Percentiles rank a stretch among this genome's conserved stretches.
Evolutionary conservation across 2,888 invertebrate genomes (phyloP).

Genomic region (Eupithecia exiguata): DNA sequence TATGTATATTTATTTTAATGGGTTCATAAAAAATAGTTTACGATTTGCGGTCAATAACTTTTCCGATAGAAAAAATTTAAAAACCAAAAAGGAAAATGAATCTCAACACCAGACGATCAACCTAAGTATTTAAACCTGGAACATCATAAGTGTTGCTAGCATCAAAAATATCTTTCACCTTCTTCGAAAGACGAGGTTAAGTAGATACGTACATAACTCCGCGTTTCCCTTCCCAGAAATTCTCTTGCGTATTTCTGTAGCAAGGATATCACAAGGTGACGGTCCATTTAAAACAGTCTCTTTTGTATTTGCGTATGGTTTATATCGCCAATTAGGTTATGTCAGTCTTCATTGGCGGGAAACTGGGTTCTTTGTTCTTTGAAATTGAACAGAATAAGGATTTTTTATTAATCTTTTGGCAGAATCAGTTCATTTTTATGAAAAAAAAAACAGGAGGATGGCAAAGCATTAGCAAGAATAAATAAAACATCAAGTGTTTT

Average conservation of each 20-base stretch:
- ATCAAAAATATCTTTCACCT: conserved; percentile 35
- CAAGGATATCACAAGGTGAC: conserved; percentile 40
- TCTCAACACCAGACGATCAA: too few relatives aligned
- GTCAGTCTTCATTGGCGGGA: conserved; percentile 3
- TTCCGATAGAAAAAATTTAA: too few relatives aligned
- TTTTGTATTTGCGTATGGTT: conserved; percentile 17
- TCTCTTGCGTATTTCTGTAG: conserved; percentile 31
- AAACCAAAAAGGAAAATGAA: too few relatives aligned
- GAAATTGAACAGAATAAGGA: background rate
- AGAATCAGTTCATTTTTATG: too few relatives aligned
- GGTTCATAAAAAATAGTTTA: too few relatives aligned
- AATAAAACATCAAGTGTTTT: too few relatives aligned
- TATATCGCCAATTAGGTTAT: conserved; percentile 10
- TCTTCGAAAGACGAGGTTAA: conserved; percentile 21
- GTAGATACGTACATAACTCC: background rate
- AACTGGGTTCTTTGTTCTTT: conserved; percentile 10
- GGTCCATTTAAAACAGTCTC: conserved; percentile 30
- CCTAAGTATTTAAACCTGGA: background rate
- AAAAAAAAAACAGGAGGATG: too few relatives aligned
- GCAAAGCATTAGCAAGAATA: too few relatives aligned
- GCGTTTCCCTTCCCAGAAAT: conserved; percentile 36
- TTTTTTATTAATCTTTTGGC: too few relatives aligned
- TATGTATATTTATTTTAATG: too few relatives aligned
- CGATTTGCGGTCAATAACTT: too few relatives aligned
- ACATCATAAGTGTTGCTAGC: conserved; percentile 11